Base-by-base conservation (phyloP, 2,797 vertebrate species). In the Etheostoma nigrum region DNA sequence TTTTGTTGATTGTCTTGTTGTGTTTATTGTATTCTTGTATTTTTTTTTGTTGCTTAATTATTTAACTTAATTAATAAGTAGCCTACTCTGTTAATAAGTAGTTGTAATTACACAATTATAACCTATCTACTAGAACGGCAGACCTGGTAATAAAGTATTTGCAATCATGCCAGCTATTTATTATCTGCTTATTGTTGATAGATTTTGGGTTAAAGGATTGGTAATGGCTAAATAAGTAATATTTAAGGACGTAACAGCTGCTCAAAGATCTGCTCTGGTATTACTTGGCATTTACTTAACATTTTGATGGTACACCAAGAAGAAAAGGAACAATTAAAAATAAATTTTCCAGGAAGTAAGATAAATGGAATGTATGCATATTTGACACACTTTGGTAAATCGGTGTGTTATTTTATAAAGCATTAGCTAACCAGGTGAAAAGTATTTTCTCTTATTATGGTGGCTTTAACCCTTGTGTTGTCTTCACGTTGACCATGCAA, bases 281-380 rank as follows among this genome's bases (percentile, higher is more conserved):
- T 52, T 36, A 66, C 4, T 65, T 51, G 7, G 52, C 52, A 67
- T 67, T 55, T 67, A 27, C 23, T 67, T 67, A 23, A 55, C 52
- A 45, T 67, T 67, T 67, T 67, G 23, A 51, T 60, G 45, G n/a
- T 36, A 49, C 45, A 60, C 4, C 23, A n/a, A 36, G 15, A 63
- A 63, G 40, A 44, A 27, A 3, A 47, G 10, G 19, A 49, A 49
- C 11, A 7, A 21, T 40, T 40, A 49, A 33, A 49, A 19, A 6
- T 4, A n/a, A 45, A 13, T 23, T 45, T 30, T 45, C 40, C 40
- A 30, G 13, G 8, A 42, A 52, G 21, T 25, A 49, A 23, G 7
- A 11, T 33, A 6, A 71, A 71, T 42, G 12, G 2, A 61, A 45
- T 0, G 19, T 15, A 15, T 12, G 21, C 23, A 44, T 27, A 61